Percentiles rank a stretch among this genome's conserved stretches.
These are phyloP conservation scores for cat (Felis catus) DNA, from an alignment of 2,113 vertebrate species.

Conservation along the genomic window DNA sequence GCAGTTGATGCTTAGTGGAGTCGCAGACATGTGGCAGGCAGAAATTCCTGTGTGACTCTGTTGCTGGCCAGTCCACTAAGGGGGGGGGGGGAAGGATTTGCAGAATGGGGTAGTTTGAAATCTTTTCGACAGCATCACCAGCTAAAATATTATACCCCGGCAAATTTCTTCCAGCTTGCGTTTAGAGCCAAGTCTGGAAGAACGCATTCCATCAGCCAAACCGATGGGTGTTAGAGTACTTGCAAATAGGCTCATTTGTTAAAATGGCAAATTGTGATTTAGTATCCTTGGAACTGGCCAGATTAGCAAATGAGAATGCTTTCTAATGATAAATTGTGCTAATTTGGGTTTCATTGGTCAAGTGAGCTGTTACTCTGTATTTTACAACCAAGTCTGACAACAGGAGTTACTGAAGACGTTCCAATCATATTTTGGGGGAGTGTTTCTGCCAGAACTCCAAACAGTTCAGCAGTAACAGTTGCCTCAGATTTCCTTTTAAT, in stretches of 20 bases:
- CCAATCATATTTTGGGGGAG: constrained; percentile 45
- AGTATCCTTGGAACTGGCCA: constrained; percentile 62
- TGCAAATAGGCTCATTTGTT: constrained; percentile 75
- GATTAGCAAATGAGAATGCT: constrained; percentile 70
- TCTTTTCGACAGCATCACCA: constrained; percentile 27
- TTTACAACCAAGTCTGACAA: constrained; percentile 65
- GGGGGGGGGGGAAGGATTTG: not conserved
- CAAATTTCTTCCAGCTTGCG: not conserved
- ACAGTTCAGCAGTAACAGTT: constrained; percentile 61
- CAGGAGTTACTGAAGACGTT: constrained; percentile 53
- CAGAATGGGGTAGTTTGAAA: constrained; percentile 24
- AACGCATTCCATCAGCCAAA: constrained; percentile 40
- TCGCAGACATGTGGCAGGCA: not conserved
- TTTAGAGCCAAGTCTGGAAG: constrained; percentile 49
- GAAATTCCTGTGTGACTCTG: not conserved
- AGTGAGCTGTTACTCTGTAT: constrained; percentile 69
- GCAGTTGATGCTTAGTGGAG: not conserved
- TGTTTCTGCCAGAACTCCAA: constrained; percentile 64
- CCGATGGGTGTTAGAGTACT: constrained; percentile 54
- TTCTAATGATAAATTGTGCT: constrained; percentile 74
- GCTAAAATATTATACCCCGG: constrained; percentile 40
- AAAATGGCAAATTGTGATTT: constrained; percentile 78
- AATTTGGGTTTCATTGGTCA: constrained; percentile 72
- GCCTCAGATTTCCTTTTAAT: constrained; percentile 70
- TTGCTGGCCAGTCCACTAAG: not conserved